These are phyloP conservation scores for Octomys mimax DNA, from an alignment of 2,797 vertebrate species.

Conservation along the genomic window DNA sequence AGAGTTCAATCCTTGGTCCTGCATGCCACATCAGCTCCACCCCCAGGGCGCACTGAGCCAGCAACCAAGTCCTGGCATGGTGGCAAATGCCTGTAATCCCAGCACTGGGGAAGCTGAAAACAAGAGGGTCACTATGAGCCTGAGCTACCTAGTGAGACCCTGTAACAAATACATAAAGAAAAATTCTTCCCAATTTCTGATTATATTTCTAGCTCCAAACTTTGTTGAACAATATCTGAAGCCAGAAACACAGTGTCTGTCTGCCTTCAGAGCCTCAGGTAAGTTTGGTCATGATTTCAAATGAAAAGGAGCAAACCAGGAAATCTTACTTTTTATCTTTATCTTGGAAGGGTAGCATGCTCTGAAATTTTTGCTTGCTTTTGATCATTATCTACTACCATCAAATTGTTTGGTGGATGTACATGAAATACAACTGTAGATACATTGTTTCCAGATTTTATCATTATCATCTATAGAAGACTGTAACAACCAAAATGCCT, in stretches of 20 bases:
- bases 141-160: no score
- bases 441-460: not conserved
- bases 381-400: not conserved
- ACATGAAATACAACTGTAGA: not conserved
- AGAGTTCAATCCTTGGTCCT: no score
- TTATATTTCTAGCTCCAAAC: not conserved
- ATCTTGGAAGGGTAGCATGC: not conserved
- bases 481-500: not conserved
- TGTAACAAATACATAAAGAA: no score
- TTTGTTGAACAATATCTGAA: not conserved
- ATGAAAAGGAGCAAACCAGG: constrained; percentile 7
- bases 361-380: not conserved
- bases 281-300: not conserved
- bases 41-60: no score
- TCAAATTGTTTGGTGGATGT: not conserved
- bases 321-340: not conserved
- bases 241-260: not conserved
- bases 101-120: no score
- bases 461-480: not conserved
- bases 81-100: no score
- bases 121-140: no score
- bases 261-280: not conserved
- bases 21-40: no score
- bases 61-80: no score
- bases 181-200: not conserved